Conservation (phyloP, 2,113 vertebrate genomes). For the Gavialis gangeticus region DNA sequence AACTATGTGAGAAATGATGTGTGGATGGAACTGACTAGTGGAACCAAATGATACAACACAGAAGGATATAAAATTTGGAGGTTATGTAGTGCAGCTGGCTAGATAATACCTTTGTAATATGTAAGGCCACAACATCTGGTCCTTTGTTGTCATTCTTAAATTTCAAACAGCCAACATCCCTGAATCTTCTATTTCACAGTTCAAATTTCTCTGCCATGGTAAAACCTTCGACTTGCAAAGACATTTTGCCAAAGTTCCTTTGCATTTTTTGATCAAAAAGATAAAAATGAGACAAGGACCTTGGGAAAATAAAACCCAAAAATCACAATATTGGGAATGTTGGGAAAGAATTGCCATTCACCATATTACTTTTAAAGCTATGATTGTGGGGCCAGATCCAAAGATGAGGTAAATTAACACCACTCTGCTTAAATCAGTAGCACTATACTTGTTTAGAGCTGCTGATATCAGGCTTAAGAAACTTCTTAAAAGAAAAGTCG, state of each 20-base stretch:
- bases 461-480: not conserved
- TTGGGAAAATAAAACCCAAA: fast-evolving
- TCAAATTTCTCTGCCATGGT: not conserved
- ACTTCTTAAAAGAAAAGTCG: not conserved
- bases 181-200: not conserved
- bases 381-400: not conserved
- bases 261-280: fast-evolving
- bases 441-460: not conserved
- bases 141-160: not conserved
- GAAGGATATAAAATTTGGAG: not conserved
- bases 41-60: not conserved
- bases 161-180: not conserved
- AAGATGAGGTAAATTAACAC: not conserved
- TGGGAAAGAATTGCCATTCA: no score
- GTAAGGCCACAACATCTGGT: not conserved
- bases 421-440: fast-evolving
- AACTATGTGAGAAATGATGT: not conserved
- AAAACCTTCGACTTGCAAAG: not conserved
- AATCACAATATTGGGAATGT: fast-evolving
- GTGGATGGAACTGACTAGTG: not conserved
- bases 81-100: not conserved
- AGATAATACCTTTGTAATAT: not conserved
- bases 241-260: fast-evolving
- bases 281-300: fast-evolving
- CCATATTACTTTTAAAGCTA: not conserved